Base-by-base conservation (phyloP, 2,797 vertebrate genomes). In the Tragopan temminckii region DNA sequence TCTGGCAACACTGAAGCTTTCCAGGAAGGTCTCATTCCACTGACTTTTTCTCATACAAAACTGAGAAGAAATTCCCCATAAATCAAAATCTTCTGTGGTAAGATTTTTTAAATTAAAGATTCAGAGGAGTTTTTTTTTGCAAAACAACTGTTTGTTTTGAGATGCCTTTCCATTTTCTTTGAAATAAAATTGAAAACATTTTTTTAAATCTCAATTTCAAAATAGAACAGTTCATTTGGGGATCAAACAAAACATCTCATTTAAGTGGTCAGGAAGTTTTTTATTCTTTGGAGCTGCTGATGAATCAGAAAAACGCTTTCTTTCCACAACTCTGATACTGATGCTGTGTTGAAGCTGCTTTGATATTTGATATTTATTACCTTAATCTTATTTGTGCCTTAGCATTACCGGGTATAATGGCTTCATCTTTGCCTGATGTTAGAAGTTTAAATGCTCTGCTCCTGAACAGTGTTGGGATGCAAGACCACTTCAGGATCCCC, bases 361-460 rank as follows among this genome's bases (percentile, higher is more conserved):
- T 93, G 96, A 94, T 93, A 95, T 92, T 87, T 94, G 89, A 93
- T 96, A 91, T 93, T 96, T 96, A 96, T 95, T 94, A 93, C 89
- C 82, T 88, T 95, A 96, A 94, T 96, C 85, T 93, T 92, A 87
- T 92, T 94, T 96, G 94, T 95, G 87, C 91, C 58, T 80, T 78
- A 59, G 55, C 80, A 80, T 91, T 96, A 52, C 79, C 45, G 62
- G n/a, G 61, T 91, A 4, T 89, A 93, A 87, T 75, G 80, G 72
- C 46, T 95, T 89, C 69, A 50, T 95, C 82, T 55, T 83, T 96
- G 92, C 68, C 91, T 89, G 53, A 90, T 71, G 58, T 88, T 94
- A 88, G 66, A 78, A 66, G 50, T 83, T 88, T 78, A 91, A 92
- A 72, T 66, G 27, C 52, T 89, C 45, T 85, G 50, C 76, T 21